Evolutionary conservation across 2,113 vertebrate genomes (phyloP).

Genomic region (Orthonyx spaldingii): DNA sequence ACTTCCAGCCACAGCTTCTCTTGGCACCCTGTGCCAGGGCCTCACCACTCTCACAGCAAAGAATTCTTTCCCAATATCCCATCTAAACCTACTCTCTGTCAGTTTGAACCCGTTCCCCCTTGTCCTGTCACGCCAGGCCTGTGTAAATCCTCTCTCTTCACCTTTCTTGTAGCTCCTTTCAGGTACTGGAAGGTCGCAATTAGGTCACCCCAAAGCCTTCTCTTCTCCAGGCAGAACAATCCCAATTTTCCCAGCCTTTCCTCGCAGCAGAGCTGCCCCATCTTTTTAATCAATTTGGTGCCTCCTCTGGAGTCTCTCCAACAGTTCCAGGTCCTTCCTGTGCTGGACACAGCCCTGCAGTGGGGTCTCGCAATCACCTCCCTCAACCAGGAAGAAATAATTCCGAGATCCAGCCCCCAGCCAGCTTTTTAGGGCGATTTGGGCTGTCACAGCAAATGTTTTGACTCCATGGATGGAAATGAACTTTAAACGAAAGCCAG

Average conservation of each 20-base stretch:
- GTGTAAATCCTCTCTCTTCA: not conserved
- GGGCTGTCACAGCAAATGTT: not conserved
- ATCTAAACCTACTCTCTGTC: not conserved
- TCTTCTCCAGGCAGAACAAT: not conserved
- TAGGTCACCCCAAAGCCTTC: not conserved
- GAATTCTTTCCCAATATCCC: not conserved
- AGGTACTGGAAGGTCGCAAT: not conserved
- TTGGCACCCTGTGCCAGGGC: not conserved
- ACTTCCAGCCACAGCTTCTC: not conserved
- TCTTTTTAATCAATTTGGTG: not conserved
- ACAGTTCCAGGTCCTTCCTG: not conserved
- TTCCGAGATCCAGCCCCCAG: fast-evolving
- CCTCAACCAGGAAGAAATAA: not conserved
- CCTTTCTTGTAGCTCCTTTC: not conserved
- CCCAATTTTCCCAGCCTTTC: not conserved
- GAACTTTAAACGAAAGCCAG: not conserved
- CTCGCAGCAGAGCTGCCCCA: not conserved
- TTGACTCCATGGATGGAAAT: not conserved
- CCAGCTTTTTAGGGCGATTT: not conserved
- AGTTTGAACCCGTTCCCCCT: not conserved
- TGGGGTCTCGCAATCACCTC: not conserved
- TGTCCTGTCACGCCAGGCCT: not conserved
- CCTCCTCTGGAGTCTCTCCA: not conserved
- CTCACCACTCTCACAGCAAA: fast-evolving
- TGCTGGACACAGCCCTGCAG: not conserved